Evolutionary conservation across 35 echinoderm and acorn worm species (phyloP).

Genomic region (Lytechinus pictus): DNA sequence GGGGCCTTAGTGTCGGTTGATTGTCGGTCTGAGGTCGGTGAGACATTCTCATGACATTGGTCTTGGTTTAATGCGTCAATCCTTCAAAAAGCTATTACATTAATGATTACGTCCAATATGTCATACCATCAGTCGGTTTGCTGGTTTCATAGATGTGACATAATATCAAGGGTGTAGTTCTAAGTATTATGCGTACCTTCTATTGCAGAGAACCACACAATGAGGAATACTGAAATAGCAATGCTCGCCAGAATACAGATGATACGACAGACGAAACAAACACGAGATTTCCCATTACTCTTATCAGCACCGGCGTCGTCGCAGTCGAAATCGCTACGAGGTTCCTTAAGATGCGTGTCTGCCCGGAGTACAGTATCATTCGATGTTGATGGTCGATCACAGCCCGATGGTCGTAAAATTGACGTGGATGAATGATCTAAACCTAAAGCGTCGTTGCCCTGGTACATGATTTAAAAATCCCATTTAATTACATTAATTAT

Average conservation of each 20-base stretch:
- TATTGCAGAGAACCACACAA: not conserved
- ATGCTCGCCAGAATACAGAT: not conserved
- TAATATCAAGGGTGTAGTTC: no score
- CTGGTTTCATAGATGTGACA: no score
- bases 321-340: not conserved
- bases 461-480: not conserved
- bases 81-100: no score
- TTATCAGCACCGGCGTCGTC: not conserved
- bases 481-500: no score
- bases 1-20: no score
- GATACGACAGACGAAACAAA: not conserved
- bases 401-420: not conserved
- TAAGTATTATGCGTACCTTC: not conserved
- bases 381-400: not conserved
- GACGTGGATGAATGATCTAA: not conserved
- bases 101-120: no score
- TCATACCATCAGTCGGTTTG: no score
- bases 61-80: no score
- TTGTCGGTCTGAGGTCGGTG: no score
- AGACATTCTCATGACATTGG: no score
- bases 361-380: not conserved
- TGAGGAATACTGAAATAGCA: not conserved
- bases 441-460: not conserved
- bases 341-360: not conserved
- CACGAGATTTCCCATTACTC: not conserved